phyloP scores from a whole-genome alignment of 2,888 invertebrate species.

The Campaea margaritaria region DNA sequence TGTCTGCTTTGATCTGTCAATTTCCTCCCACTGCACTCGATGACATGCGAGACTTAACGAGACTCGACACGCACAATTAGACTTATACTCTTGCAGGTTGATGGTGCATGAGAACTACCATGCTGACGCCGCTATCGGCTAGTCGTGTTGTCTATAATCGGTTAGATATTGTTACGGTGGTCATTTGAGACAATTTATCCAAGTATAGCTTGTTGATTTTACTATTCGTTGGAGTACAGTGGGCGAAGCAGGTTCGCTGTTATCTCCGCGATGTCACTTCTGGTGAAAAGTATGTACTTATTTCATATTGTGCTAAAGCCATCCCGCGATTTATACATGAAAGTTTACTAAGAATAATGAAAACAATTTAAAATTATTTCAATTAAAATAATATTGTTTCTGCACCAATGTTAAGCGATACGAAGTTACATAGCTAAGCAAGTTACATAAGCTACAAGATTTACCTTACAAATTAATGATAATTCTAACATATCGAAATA shows the following conservation, averaged over 20 bases:
- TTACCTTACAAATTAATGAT: too few relatives aligned
- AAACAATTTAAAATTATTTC: too few relatives aligned
- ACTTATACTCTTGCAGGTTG: conserved; percentile 40
- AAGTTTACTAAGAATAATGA: too few relatives aligned
- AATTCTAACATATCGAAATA: too few relatives aligned
- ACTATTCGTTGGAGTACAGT: conserved; percentile 60
- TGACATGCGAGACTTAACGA: conserved; percentile 62
- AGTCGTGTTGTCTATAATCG: conserved; percentile 70
- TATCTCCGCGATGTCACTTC: conserved; percentile 52
- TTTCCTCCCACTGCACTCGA: conserved; percentile 73
- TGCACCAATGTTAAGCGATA: too few relatives aligned
- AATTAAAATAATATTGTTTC: too few relatives aligned
- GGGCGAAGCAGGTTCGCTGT: conserved; percentile 62
- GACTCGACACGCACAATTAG: conserved; percentile 68
- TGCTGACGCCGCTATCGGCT: conserved; percentile 36
- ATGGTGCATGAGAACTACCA: conserved; percentile 34
- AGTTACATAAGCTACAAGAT: too few relatives aligned
- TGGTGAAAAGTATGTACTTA: conserved; percentile 19
- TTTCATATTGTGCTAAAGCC: too few relatives aligned
- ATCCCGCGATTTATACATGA: too few relatives aligned
- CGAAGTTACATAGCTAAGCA: too few relatives aligned
- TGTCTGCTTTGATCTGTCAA: conserved; percentile 77
- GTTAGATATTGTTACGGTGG: conserved; percentile 73
- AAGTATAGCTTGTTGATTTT: conserved; percentile 71
- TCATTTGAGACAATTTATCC: conserved; percentile 75